phyloP scores from a whole-genome alignment of 2,888 invertebrate species.

The Stenodera caucasica region DNA sequence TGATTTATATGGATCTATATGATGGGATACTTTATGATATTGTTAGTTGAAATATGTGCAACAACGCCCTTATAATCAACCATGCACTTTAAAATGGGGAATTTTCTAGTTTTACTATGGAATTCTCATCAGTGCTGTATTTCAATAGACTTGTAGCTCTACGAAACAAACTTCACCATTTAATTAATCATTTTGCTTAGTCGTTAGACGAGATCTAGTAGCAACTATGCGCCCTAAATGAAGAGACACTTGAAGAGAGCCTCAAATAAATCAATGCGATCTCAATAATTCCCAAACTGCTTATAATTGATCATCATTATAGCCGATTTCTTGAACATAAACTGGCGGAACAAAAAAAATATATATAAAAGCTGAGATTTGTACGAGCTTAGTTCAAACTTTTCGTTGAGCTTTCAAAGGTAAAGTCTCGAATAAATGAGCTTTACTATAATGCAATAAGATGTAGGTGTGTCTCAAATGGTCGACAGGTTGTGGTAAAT shows the following conservation, averaged over 20 bases:
- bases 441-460: slow-evolving; percentile 6
- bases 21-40: slow-evolving; percentile 16
- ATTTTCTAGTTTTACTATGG: neutral
- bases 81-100: neutral
- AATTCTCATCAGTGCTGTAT: slow-evolving; percentile 1
- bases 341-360: too few relatives aligned
- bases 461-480: neutral
- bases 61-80: neutral
- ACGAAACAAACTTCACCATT: slow-evolving; percentile 3
- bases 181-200: slow-evolving; percentile 12
- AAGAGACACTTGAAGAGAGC: slow-evolving; percentile 2
- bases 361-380: neutral
- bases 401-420: neutral
- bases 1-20: slow-evolving; percentile 15
- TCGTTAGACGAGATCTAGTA: slow-evolving; percentile 5
- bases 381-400: neutral
- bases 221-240: neutral
- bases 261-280: neutral
- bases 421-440: neutral
- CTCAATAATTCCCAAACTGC: too few relatives aligned
- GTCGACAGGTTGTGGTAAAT: slow-evolving; percentile 6
- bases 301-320: too few relatives aligned
- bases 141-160: slow-evolving; percentile 4
- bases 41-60: slow-evolving; percentile 20
- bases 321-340: too few relatives aligned